phyloP scores from a whole-genome alignment of 2,113 vertebrate genomes.

The Hiodon alosoides region DNA sequence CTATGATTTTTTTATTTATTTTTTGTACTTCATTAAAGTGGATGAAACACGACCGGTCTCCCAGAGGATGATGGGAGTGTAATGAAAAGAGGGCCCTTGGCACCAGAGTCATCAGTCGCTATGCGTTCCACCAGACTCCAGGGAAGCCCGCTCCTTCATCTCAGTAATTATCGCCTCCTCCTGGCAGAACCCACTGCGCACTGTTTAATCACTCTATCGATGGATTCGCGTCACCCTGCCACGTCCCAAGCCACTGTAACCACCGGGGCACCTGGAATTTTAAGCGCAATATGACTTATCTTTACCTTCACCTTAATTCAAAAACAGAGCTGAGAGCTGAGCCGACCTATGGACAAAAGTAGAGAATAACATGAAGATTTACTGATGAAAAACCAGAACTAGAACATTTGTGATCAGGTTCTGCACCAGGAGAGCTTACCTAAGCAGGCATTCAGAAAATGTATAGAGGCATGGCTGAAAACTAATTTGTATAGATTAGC shows the following conservation, averaged over 20 bases:
- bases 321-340: background rate
- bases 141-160: slow-evolving; percentile 27
- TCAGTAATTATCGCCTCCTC: slow-evolving; percentile 44
- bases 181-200: slow-evolving; percentile 35
- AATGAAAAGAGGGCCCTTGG: slow-evolving; percentile 43
- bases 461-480: background rate
- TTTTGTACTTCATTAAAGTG: slow-evolving; percentile 50
- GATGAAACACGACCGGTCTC: slow-evolving; percentile 53
- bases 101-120: slow-evolving; percentile 23
- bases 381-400: background rate
- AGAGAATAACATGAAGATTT: background rate
- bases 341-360: background rate
- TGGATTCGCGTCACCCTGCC: slow-evolving; percentile 36
- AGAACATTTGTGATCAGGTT: background rate
- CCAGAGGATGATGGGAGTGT: slow-evolving; percentile 41
- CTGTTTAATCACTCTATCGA: slow-evolving; percentile 48
- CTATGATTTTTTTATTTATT: slow-evolving; percentile 22
- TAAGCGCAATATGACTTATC: background rate
- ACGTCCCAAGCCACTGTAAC: slow-evolving; percentile 28
- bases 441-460: background rate
- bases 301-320: slow-evolving; percentile 13
- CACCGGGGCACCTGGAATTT: slow-evolving; percentile 12
- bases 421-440: too few relatives aligned
- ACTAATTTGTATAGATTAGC: too few relatives aligned
- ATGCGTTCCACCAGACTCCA: slow-evolving; percentile 40